Evolutionary conservation across 2,888 invertebrate species (phyloP), one percentile per base, ranked within the genome.

Genomic region (Ischnura elegans): DNA sequence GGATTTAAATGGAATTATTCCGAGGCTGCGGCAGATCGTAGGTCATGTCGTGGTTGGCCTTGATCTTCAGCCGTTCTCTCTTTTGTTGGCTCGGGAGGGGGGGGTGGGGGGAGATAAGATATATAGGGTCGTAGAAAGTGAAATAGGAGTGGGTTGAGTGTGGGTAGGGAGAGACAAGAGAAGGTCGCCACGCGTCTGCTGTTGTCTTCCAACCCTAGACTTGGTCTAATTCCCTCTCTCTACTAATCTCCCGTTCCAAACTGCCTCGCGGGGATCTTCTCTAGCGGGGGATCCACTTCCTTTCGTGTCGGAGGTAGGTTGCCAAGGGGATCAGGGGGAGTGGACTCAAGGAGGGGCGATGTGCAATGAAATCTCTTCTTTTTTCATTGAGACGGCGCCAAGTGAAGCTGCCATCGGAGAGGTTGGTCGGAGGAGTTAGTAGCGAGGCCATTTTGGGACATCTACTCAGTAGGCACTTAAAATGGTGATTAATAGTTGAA

Each of bases 1-100:
- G 61, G 25, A 61, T 25, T 61, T 6, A 16, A 76, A 36, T 76
- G 36, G 29, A 76, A 29, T 76, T 36, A 3, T 36, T 61, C 19
- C 13, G 36, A 10, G 76, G 36, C 36, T 8, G 10, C 36, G 5
- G 29, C 25, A 21, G 87, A 25, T 43, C 87, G 43, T 90, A 90
- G 90, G 90, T 90, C 90, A 90, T 47, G 90, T 90, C 43, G 43
- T 16, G 43, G 42, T n/a, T 43, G 90, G 42, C 90, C 90, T 90
- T 90, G 90, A 90, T 61, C 90, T 45, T 61, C 25, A 55, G 61
- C 4, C n/a, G 25, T n/a, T n/a, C 46, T 45, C 45, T 85, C 21
- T 61, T 85, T 45, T 21, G 43, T 43, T 25, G 85, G 36, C 61
- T 10, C 51, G 61, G 4, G 16, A n/a, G 61, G 61, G 21, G n/a